These are phyloP conservation scores for Channa maculata DNA, from an alignment of 2,113 vertebrate species.

Conservation along the genomic window DNA sequence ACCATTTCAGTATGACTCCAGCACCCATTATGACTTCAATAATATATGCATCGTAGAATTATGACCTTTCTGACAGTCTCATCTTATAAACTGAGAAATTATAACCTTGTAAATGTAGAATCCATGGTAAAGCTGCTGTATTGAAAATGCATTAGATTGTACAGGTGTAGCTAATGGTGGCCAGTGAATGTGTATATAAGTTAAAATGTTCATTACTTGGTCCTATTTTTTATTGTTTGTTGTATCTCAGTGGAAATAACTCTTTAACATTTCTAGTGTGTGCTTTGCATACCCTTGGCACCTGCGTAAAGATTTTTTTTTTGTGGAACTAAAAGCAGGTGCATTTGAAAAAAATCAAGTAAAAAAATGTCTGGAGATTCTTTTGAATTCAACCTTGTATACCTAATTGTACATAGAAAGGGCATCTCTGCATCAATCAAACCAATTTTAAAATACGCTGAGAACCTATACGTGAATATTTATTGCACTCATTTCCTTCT, in stretches of 20 bases:
- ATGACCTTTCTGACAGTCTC: too few relatives aligned
- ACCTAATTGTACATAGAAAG: constrained; percentile 24
- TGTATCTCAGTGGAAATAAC: constrained; percentile 20
- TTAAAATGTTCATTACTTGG: neutral
- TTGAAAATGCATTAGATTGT: too few relatives aligned
- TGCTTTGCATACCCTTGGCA: constrained; percentile 30
- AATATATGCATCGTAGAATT: too few relatives aligned
- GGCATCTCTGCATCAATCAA: constrained; percentile 45
- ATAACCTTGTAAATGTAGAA: too few relatives aligned
- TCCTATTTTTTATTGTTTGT: neutral
- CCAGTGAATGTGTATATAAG: too few relatives aligned
- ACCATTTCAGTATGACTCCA: too few relatives aligned
- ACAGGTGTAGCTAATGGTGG: too few relatives aligned
- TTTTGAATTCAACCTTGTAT: constrained; percentile 46
- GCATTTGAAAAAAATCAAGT: constrained; percentile 6
- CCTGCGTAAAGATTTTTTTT: constrained; percentile 34
- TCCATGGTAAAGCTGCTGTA: too few relatives aligned
- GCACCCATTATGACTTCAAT: too few relatives aligned
- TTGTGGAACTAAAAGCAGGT: constrained; percentile 6
- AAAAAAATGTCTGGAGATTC: constrained; percentile 23
- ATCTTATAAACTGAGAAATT: too few relatives aligned
- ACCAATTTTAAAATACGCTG: constrained; percentile 58
- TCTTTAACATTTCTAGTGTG: constrained; percentile 5
- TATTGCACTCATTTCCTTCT: constrained; percentile 61
- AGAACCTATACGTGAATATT: constrained; percentile 70